Evolutionary conservation across 2,113 vertebrate species (phyloP).

Genomic region (Saccopteryx leptura): DNA sequence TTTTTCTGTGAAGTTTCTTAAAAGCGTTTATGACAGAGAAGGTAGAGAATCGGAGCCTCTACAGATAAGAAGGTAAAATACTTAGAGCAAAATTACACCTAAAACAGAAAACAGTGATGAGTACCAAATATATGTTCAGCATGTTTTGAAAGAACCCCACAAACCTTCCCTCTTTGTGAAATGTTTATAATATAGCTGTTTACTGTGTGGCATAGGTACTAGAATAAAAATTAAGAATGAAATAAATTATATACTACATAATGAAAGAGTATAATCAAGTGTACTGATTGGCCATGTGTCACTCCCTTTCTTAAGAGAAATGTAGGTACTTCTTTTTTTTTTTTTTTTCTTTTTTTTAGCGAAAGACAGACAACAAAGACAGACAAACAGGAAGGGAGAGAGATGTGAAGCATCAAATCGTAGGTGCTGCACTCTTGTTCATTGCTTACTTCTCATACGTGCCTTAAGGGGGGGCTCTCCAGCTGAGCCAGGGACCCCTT

Average conservation of each 20-base stretch:
- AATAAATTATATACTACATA: neutral
- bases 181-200: neutral
- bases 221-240: neutral
- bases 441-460: too few relatives aligned
- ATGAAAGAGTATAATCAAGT: neutral
- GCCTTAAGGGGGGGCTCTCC: too few relatives aligned
- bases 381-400: too few relatives aligned
- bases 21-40: neutral
- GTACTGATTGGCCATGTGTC: neutral
- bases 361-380: too few relatives aligned
- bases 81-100: neutral
- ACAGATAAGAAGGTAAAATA: neutral
- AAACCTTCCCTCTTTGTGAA: neutral
- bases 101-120: neutral
- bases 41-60: neutral
- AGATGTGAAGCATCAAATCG: too few relatives aligned
- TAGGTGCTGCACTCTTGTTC: too few relatives aligned
- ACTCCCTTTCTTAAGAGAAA: constrained; percentile 17
- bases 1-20: neutral
- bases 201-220: neutral
- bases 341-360: too few relatives aligned
- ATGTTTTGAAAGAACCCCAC: neutral
- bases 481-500: too few relatives aligned
- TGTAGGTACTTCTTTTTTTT: neutral
- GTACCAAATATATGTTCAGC: neutral